Base-by-base conservation (phyloP, 2,888 invertebrate species). In the Caenorhabditis sp. region DNA sequence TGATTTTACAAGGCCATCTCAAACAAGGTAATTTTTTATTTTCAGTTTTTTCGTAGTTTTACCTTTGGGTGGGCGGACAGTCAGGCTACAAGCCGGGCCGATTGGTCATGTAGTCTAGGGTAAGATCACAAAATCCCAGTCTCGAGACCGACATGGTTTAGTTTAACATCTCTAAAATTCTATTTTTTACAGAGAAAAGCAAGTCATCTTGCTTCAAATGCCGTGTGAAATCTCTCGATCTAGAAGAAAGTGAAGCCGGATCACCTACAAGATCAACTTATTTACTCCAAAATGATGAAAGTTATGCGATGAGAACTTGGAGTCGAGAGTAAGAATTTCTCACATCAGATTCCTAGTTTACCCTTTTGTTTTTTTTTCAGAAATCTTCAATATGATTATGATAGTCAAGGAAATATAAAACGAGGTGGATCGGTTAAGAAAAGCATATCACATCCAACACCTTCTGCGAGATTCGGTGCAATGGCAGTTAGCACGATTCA, bases 401-500 rank as follows among this genome's bases (percentile, higher is more conserved):
- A 43, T 12, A 43, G 43, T 43, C 7, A 43, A 7, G 17, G 43
- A 10, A 43, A 43, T 17, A 3, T 43, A 14, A 43, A 43, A 43
- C 5, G 43, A 43, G 14, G 17, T 43, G 43, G 43, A 17, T 43
- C 43, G 5, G 17, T 14, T 2, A 43, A 43, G 14, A 43, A 10
- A 20, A 3, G 21, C n/a, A 10, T 53, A 3, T 10, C 21, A 53
- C 53, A 25, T 8, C 53, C 21, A 21, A 4, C 53, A 53, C 26
- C 59, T 14, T 63, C 66, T 2, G 52, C 67, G 0, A 68, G 65
- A 36, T 73, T 83, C 54, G 84, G 84, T 14, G 74, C 81, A 4
- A 66, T 84, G 57, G 84, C 84, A 21, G 73, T 81, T 14, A 77
- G 77, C 31, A 84, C 84, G 10, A 83, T 84, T 26, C 75, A 81